These are phyloP conservation scores for Shinisaurus crocodilurus DNA, from an alignment of 2,113 vertebrate species.

Conservation along the genomic window DNA sequence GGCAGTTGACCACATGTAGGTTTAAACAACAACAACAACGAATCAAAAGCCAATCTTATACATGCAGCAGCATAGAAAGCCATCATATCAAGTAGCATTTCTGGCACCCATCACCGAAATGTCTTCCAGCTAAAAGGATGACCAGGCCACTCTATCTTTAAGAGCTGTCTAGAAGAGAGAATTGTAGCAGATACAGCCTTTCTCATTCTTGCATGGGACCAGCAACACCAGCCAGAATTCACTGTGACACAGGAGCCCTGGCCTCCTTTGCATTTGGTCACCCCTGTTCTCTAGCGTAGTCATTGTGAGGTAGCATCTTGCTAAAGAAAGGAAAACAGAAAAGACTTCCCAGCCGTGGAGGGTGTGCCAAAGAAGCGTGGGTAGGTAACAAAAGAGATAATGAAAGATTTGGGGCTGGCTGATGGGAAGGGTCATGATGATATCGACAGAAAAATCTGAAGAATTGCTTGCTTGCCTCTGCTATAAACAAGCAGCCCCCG, in stretches of 20 bases:
- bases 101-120: not conserved
- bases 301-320: not conserved
- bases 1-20: not conserved
- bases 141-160: not conserved
- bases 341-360: not conserved
- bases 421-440: not conserved
- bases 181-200: not conserved
- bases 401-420: not conserved
- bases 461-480: slow-evolving; percentile 23
- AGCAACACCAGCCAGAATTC: not conserved
- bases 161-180: not conserved
- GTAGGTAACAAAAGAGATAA: slow-evolving; percentile 5
- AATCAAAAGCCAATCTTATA: too few species aligned
- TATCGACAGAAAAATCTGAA: not conserved
- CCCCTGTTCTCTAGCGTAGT: not conserved
- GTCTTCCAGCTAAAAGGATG: not conserved
- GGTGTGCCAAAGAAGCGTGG: not conserved
- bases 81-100: not conserved
- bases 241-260: not conserved
- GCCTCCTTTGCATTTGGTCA: not conserved
- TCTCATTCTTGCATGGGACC: not conserved
- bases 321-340: not conserved
- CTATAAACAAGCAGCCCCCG: slow-evolving; percentile 27
- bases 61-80: not conserved
- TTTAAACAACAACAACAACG: too few species aligned